Base-by-base conservation (phyloP, 2,888 invertebrate genomes). In the Meteorus colon region DNA sequence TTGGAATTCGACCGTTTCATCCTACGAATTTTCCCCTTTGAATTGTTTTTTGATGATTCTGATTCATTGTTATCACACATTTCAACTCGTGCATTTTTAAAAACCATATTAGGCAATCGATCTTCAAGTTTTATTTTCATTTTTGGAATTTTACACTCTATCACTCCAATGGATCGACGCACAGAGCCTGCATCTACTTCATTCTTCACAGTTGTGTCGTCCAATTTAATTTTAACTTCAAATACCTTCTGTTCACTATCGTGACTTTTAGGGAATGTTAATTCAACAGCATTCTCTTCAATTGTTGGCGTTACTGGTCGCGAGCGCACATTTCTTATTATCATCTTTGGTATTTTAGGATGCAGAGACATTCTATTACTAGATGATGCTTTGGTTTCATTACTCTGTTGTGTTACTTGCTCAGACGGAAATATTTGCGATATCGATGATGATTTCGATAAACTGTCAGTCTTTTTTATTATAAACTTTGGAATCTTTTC, bases 301-400 rank as follows among this genome's bases (percentile, higher is more conserved):
- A 73, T 79, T 0, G 84, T 86, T n/a, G 89, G 89, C 0, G 89
- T 89, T 8, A 80, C 83, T 1, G 89, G 88, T 41, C 89, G 84
- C 19, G 88, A 89, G 75, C 81, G 83, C 0, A 82, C 85, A 29
- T 89, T 89, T 37, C 86, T 82, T 65, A 89, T 89, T 66, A 89
- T 88, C 87, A 89, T 89, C 77, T 89, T 89, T 60, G 89, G 89
- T 81, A 89, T 89, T 75, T 89, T 89, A 2, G 86, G 87, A 71
- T 85, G 84, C 4, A 73, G 66, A 1, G 78, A 68, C 24, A 72
- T 74, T 29, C 79, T 79, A 8, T 74, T 59, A 8, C 75, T 79
- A 5, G 73, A 65, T 37, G 70, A 75, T 45, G 72, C 77, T 69
- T 71, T 74, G 24, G 24, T 79, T 31, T 63, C 66, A 14, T 31